A percentile compares a stretch with the other conserved stretches of the same genome.
Conservation (phyloP, 2,113 vertebrate species). For the Cryptotis parvus region DNA sequence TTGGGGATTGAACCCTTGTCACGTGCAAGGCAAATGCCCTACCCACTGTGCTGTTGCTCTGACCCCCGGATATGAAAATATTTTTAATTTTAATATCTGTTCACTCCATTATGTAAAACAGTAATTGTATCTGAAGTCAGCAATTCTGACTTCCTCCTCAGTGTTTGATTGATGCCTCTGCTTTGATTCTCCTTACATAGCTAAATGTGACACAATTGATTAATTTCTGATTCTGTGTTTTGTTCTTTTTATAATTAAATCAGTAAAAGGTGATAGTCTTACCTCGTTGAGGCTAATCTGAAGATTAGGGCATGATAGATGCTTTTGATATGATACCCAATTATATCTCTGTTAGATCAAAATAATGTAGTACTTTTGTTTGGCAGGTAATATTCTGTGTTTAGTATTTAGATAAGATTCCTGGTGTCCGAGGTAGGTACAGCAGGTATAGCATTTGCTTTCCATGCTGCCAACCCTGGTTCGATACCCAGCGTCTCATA, state of each 20-base stretch:
- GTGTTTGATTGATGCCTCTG: constrained; percentile 39
- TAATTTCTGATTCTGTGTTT: constrained; percentile 43
- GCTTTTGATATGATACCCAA: constrained; percentile 10
- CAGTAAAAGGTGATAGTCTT: not conserved
- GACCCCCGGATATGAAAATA: too few relatives aligned
- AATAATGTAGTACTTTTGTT: not conserved
- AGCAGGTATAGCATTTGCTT: too few relatives aligned
- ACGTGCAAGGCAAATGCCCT: too few relatives aligned
- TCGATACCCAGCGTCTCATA: too few relatives aligned
- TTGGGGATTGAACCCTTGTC: too few relatives aligned
- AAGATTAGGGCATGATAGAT: constrained; percentile 1
- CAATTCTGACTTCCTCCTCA: not conserved
- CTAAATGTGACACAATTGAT: not conserved
- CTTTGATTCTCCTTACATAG: not conserved
- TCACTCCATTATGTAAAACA: constrained; percentile 20
- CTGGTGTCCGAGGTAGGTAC: too few relatives aligned
- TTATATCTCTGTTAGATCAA: not conserved
- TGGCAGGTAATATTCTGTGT: too few relatives aligned
- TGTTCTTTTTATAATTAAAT: too few relatives aligned
- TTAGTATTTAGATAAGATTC: too few relatives aligned
- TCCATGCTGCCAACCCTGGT: too few relatives aligned
- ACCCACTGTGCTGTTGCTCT: too few relatives aligned
- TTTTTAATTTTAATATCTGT: constrained; percentile 22
- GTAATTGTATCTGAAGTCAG: not conserved
- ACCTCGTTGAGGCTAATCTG: not conserved